Base-by-base conservation (phyloP, 1,140 invertebrate genomes). In the Scaptomyza graminum region DNA sequence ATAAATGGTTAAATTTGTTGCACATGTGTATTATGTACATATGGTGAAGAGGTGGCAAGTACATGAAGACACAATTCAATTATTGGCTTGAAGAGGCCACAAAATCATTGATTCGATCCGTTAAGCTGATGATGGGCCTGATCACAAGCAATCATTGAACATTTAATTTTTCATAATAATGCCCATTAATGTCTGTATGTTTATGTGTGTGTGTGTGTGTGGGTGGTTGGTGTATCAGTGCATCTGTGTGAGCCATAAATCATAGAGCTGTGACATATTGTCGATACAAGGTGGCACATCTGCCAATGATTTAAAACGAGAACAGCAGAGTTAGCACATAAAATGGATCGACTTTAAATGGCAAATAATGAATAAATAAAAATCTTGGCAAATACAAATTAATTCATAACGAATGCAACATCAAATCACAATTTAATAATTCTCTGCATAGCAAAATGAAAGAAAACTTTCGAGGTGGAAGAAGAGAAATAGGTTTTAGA, bases 131-230 rank as follows among this genome's bases (percentile, higher is more conserved):
- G 63, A 34, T 34, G 31, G 31, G 2, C 60, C 65, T 69, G 71
- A 82, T 79, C 75, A 83, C 75, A 68, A 83, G 71, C 79, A 82
- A 82, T 82, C 79, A 71, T 62, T 83, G 75, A 47, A 83, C 71
- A 75, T 83, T 83, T 83, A 60, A 82, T 83, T 75, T 82, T 79
- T 78, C 70, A 74, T 74, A 68, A 74, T 57, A 68, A 68, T 62
- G 68, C 41, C 55, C 64, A 69, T 62, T 55, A 49, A 49, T 28
- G 5, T 5, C 2, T 28, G 46, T 8, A n/a, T 44, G 39, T 22
- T 0, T 0, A 7, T 11, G 25, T 47, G 9, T 25, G 16, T 13
- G 6, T 43, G 31, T 11, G 15, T 41, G 18, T 50, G 54, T 55
- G 39, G n/a, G 41, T 50, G 50, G 5, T 12, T 55, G 52, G 16